Evolutionary conservation across 2,888 invertebrate species (phyloP).

Genomic region (Lasioglossum malachurum): DNA sequence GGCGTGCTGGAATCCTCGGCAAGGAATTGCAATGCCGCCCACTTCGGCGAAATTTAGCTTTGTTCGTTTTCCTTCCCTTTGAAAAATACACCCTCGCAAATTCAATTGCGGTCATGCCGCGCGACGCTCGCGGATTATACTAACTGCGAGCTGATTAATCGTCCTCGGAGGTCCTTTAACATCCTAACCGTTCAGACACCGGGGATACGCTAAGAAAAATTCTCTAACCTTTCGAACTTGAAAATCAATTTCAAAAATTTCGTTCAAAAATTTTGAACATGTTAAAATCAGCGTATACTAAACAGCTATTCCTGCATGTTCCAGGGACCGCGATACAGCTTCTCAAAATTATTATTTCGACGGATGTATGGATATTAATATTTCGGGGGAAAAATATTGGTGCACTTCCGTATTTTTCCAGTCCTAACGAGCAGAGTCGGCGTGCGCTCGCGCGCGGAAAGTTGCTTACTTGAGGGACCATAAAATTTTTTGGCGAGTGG

Average conservation of each 20-base stretch:
- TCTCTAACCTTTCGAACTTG: too few relatives aligned
- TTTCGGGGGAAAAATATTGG: background rate
- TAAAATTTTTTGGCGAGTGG: constrained; percentile 39
- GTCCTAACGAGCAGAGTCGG: background rate
- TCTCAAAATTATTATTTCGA: background rate
- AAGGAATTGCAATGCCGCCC: constrained; percentile 78
- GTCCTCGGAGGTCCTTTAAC: background rate
- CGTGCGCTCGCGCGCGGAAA: background rate
- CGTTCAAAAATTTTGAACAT: too few relatives aligned
- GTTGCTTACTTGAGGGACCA: constrained; percentile 23
- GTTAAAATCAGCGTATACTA: background rate
- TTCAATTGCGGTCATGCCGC: constrained; percentile 73
- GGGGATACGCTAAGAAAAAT: background rate
- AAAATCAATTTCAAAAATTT: too few relatives aligned
- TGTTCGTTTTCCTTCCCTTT: constrained; percentile 56
- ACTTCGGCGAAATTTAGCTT: constrained; percentile 75
- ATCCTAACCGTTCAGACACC: background rate
- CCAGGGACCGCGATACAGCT: background rate
- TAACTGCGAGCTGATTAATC: constrained; percentile 64
- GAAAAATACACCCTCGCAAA: constrained; percentile 69
- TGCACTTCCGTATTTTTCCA: background rate
- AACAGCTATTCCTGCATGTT: background rate
- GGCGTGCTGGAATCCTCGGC: constrained; percentile 77
- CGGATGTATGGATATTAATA: background rate
- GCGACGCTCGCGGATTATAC: constrained; percentile 69